Base-by-base conservation (phyloP, 2,888 invertebrate species). In the Cerceris rybyensis region DNA sequence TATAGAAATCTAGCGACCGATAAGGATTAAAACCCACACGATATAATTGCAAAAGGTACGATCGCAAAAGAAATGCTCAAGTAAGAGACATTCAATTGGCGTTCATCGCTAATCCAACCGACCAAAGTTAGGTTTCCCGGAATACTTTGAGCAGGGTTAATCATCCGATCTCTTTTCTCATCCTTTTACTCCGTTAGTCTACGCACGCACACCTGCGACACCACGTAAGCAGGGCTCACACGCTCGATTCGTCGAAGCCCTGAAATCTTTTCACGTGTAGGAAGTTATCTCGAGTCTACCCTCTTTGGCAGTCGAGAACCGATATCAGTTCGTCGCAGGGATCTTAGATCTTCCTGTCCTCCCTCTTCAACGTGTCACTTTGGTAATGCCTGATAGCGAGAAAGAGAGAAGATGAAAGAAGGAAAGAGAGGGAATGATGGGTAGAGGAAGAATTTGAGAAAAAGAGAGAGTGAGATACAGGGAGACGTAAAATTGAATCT, bases 401-500 rank as follows among this genome's bases (percentile, higher is more conserved):
- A 85, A 84, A 52, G 42, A 49, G 42, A 16, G 70, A 17, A 8
- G 42, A 6, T 16, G 46, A 57, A 8, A 17, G 28, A 57, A 17
- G 43, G 16, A 43, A 28, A 28, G 28, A 28, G 28, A 28, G 28
- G 28, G 4, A 28, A 28, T 2, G 28, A 28, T 28, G 4, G 28
- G 2, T 4, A 28, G 28, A 28, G 28, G n/a, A n/a, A n/a, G n/a
- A n/a, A n/a, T n/a, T n/a, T n/a, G n/a, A n/a, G n/a, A n/a, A n/a
- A n/a, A n/a, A n/a, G n/a, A n/a, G n/a, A n/a, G n/a, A n/a, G n/a
- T n/a, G n/a, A 28, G 28, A 28, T 1, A 63, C 55, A 73, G 81
- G 81, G 82, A 84, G 72, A 85, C 84, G 89, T 88, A 90, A 90
- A 91, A 91, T 91, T 91, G 91, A 91, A 91, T 91, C 88, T 88